Base-by-base conservation (phyloP, 2,888 invertebrate species). In the Euplexia lucipara region DNA sequence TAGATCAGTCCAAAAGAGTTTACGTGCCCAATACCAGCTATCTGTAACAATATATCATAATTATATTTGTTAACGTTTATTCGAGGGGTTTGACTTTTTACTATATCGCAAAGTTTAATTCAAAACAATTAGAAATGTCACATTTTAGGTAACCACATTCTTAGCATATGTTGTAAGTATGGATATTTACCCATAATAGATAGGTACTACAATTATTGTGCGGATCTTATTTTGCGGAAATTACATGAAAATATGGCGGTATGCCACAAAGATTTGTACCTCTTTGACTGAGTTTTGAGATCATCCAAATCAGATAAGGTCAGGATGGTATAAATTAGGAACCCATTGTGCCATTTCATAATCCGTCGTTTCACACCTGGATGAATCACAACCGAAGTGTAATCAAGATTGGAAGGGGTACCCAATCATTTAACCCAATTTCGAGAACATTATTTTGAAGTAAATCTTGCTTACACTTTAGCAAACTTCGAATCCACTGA, bases 1-100 rank as follows among this genome's bases (percentile, higher is more conserved):
- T 94, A 95, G 48, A 95, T 93, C 22, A 97, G 89, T 0, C 96
- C 96, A 79, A 97, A 97, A 0, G 96, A 96, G 54, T 96, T 94
- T n/a, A 95, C 88, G 51, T 97, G 96, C 0, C 96, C 96, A 14
- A 96, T 93, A 3, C 96, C 95, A 1, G 96, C 96, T 30, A 96
- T 92, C 97, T 97, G 84, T 63, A 91, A 92, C 79, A 10, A 35
- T 20, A 12, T 37, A 3, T 7, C 8, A 22, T 45, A 35, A 10
- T 48, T 10, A 32, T 52, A 26, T 26, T 26, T 26, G 26, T 26
- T 2, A 26, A 3, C 3, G 26, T 26, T 26, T 5, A 26, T 26
- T 26, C n/a, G n/a, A n/a, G n/a, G n/a, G n/a, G n/a, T n/a, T n/a
- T n/a, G n/a, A n/a, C n/a, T n/a, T n/a, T n/a, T n/a, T n/a, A n/a